Evolutionary conservation across 2,113 vertebrate species (phyloP).

Genomic region (Manacus vitellinus): DNA sequence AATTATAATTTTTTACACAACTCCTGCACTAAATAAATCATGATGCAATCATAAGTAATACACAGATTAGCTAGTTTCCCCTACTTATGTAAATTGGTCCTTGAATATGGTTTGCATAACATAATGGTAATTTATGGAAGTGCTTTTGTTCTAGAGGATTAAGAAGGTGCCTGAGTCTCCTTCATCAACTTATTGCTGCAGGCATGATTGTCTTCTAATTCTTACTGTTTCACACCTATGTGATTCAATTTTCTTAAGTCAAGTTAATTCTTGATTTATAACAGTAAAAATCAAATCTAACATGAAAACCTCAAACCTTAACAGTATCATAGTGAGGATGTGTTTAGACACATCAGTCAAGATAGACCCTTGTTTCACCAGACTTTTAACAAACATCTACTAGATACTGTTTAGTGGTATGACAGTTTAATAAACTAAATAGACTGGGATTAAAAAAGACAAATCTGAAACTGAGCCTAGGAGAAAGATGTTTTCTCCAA

Average conservation of each 20-base stretch:
- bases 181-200: slow-evolving; percentile 22
- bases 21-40: not conserved
- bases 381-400: not conserved
- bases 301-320: not conserved
- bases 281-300: not conserved
- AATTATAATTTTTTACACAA: not conserved
- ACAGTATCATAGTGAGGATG: not conserved
- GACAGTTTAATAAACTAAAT: not conserved
- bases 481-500: not conserved
- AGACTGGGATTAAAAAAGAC: not conserved
- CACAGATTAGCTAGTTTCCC: not conserved
- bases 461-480: not conserved
- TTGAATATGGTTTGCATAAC: not conserved
- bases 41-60: not conserved
- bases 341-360: not conserved
- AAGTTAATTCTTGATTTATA: slow-evolving; percentile 18
- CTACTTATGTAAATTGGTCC: not conserved
- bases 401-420: not conserved
- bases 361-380: not conserved
- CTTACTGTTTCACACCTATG: not conserved
- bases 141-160: slow-evolving; percentile 31
- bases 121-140: slow-evolving; percentile 12
- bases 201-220: not conserved
- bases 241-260: not conserved
- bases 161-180: not conserved